Evolutionary conservation across 2,113 vertebrate genomes (phyloP).

Genomic region (Hiodon tergisus): DNA sequence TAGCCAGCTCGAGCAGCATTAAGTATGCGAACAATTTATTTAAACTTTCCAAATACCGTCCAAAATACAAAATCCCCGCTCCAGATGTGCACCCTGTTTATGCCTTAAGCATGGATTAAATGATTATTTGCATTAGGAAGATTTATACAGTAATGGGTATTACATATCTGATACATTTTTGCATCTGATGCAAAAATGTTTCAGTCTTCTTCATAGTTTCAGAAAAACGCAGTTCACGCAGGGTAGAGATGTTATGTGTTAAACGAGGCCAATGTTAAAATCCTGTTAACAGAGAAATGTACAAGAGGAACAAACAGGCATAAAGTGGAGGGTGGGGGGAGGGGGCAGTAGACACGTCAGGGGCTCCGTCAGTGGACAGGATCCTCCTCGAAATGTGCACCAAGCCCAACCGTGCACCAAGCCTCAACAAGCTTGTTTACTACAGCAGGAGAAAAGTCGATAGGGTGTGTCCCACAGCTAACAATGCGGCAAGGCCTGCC

Average conservation of each 20-base stretch:
- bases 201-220: background rate
- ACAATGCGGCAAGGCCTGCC: no score
- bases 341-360: background rate
- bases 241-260: background rate
- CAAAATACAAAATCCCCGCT: conserved; percentile 32
- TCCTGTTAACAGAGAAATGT: conserved; percentile 7
- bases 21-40: conserved; percentile 27
- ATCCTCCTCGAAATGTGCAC: background rate
- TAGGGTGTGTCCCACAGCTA: no score
- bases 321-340: background rate
- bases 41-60: conserved; percentile 18
- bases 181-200: conserved; percentile 18
- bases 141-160: conserved; percentile 37
- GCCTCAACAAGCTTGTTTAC: no score
- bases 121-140: conserved; percentile 36
- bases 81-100: conserved; percentile 35
- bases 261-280: conserved; percentile 13
- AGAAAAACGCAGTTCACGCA: background rate
- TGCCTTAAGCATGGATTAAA: conserved; percentile 38
- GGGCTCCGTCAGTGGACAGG: background rate
- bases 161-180: conserved; percentile 21
- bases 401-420: no score
- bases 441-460: no score
- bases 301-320: background rate
- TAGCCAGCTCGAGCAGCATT: background rate